phyloP scores from a whole-genome alignment of 2,797 vertebrate genomes.

The Natrix natrix region DNA sequence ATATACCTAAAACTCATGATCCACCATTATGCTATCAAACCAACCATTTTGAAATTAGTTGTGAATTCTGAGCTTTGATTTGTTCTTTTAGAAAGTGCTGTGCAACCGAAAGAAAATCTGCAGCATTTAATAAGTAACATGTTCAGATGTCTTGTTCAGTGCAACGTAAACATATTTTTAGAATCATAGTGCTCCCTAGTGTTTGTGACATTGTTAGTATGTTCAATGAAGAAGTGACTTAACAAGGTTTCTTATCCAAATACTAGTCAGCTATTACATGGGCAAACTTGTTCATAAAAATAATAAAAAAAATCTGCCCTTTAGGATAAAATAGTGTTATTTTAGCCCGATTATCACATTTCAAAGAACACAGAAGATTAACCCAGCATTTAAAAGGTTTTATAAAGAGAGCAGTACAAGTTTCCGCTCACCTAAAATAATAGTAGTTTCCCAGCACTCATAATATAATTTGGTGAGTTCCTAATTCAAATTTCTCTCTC shows the following conservation, averaged over 20 bases:
- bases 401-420: background rate
- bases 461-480: background rate
- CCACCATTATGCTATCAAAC: slow-evolving; percentile 7
- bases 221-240: slow-evolving; percentile 30
- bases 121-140: background rate
- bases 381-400: background rate
- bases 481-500: background rate
- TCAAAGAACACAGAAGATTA: background rate
- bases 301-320: background rate
- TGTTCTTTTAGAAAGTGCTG: slow-evolving; percentile 44
- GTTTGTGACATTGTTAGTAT: slow-evolving; percentile 30
- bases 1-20: background rate
- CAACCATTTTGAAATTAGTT: slow-evolving; percentile 30
- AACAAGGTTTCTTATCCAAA: background rate
- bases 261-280: background rate
- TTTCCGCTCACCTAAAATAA: background rate
- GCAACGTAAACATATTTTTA: slow-evolving; percentile 33
- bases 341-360: rapidly evolving
- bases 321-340: background rate
- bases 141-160: slow-evolving; percentile 38
- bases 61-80: slow-evolving; percentile 23
- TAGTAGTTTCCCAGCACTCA: background rate
- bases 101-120: slow-evolving; percentile 20
- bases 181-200: slow-evolving; percentile 36
- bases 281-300: background rate